A percentile compares a stretch with the other conserved stretches of the same genome.
phyloP scores from a whole-genome alignment of 2,113 vertebrate genomes.

The Leucoraja erinaceus region DNA sequence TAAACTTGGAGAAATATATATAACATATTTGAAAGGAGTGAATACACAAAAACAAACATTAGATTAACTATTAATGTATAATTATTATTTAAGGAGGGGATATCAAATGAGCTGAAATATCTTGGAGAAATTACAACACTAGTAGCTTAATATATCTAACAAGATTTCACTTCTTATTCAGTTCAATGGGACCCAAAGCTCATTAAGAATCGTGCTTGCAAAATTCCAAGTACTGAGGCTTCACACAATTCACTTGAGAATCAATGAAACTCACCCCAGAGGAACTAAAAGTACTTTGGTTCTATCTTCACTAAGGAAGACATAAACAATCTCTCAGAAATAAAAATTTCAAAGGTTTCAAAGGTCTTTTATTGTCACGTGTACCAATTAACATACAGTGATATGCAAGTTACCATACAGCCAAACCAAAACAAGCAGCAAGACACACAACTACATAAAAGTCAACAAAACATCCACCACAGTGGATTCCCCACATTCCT shows the following conservation, averaged over 20 bases:
- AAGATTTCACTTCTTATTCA: constrained; percentile 23
- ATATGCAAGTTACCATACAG: no score
- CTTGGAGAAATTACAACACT: not conserved
- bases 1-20: not conserved
- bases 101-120: not conserved
- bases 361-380: no score
- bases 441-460: no score
- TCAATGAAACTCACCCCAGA: not conserved
- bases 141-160: not conserved
- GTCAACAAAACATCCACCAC: no score
- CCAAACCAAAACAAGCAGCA: no score
- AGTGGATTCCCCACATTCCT: no score
- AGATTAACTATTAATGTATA: not conserved
- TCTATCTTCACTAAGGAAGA: no score
- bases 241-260: not conserved
- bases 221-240: not conserved
- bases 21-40: no score
- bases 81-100: not conserved
- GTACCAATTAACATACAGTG: no score
- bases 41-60: not conserved
- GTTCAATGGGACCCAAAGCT: not conserved
- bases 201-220: not conserved
- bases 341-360: no score
- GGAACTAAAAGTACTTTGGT: not conserved
- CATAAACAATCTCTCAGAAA: no score